These are phyloP conservation scores for Anastrepha obliqua DNA, from an alignment of 1,140 invertebrate genomes.

Conservation along the genomic window DNA sequence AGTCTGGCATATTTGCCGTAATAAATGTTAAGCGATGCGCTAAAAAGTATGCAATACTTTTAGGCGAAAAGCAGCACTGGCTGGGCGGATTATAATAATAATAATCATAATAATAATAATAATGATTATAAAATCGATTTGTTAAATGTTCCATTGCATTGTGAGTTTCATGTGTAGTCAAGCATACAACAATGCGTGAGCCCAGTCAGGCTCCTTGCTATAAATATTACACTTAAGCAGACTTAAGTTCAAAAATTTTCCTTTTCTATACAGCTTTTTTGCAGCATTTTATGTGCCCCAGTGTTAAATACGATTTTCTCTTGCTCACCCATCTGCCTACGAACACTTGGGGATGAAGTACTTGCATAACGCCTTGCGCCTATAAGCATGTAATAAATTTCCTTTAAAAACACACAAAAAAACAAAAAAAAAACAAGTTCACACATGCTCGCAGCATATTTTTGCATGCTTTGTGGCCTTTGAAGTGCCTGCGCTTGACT, in stretches of 20 bases:
- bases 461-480: slow-evolving; percentile 16
- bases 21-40: slow-evolving; percentile 29
- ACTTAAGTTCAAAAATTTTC: not conserved
- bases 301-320: not conserved
- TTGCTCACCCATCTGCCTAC: not conserved
- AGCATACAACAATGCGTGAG: too few relatives aligned
- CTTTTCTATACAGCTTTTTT: not conserved
- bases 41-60: slow-evolving; percentile 9
- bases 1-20: not conserved
- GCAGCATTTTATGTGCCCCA: not conserved
- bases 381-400: not conserved
- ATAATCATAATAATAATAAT: not conserved
- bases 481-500: slow-evolving; percentile 43
- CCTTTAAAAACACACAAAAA: not conserved
- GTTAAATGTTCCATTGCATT: not conserved
- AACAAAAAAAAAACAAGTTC: not conserved
- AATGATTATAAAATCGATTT: not conserved
- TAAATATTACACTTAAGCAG: slow-evolving; percentile 5
- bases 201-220: not conserved
- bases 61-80: too few relatives aligned
- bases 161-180: not conserved
- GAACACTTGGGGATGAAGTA: too few relatives aligned
- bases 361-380: not conserved
- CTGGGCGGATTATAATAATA: not conserved
- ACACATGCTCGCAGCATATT: not conserved